Evolutionary conservation across 2,113 vertebrate genomes (phyloP).

Genomic region (Plecotus auritus): DNA sequence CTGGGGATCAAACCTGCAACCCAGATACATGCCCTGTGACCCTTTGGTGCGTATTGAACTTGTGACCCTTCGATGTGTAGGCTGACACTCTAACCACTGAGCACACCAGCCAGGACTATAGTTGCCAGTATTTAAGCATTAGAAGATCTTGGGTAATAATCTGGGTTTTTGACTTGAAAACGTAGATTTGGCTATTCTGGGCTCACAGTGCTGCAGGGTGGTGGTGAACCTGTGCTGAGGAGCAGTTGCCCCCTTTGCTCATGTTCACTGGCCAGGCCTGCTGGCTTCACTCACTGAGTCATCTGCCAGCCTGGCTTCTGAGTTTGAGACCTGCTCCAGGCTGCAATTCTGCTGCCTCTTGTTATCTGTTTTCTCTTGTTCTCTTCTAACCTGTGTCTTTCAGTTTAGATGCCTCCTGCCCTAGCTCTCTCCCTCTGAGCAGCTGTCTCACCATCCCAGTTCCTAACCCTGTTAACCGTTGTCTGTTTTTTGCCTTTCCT

Average conservation of each 20-base stretch:
- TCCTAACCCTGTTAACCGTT: constrained; percentile 91
- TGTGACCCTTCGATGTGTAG: too few relatives aligned
- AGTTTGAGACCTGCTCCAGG: neutral
- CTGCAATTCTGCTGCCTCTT: constrained; percentile 12
- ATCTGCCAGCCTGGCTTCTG: neutral
- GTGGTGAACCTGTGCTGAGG: neutral
- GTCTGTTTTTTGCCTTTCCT: constrained; percentile 89
- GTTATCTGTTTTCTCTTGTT: constrained; percentile 38
- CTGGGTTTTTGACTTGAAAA: neutral
- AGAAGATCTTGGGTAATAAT: neutral
- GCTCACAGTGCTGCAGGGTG: neutral
- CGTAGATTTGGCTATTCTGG: neutral
- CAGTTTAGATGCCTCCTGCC: constrained; percentile 75
- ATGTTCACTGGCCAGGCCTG: neutral
- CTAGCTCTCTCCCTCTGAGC: constrained; percentile 71
- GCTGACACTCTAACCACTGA: too few relatives aligned
- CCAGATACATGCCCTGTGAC: too few relatives aligned
- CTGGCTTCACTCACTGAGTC: neutral
- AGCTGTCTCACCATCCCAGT: constrained; percentile 70
- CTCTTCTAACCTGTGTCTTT: constrained; percentile 67
- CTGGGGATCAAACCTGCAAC: too few relatives aligned
- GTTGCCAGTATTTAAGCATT: neutral
- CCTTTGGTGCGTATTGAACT: too few relatives aligned
- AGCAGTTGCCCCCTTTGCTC: neutral
- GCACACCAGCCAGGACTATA: too few relatives aligned